Base-by-base conservation (phyloP, 2,113 vertebrate species). In the Blennius ocellaris region DNA sequence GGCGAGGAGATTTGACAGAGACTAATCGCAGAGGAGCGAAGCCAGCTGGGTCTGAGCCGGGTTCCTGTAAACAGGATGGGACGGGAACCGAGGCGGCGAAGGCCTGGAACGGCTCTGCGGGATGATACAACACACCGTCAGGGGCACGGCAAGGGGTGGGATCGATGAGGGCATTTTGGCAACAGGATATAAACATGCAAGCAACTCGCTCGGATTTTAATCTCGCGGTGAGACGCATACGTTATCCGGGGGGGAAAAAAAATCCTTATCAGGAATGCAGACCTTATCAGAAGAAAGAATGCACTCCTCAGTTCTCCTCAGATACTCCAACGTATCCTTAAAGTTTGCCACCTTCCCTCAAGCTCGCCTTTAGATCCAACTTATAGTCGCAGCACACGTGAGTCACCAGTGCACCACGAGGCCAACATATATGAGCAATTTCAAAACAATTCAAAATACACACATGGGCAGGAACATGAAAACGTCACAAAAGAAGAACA, bases 61-160 rank as follows among this genome's bases (percentile, higher is more conserved):
- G 83, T 78, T 85, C 77, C 68, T 30, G 84, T 92, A 92, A 92
- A 92, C 88, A 91, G 5, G 73, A 69, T 68, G 73, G 84, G 88
- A 82, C 73, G 41, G 50, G 58, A 78, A 37, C 44, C 0, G 36
- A 73, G 62, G 64, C 71, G 65, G 78, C 65, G 11, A 68, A 71
- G 75, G 69, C 69, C 84, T 15, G 30, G 6, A 80, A 39, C 80
- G 60, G 30, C 65, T 51, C 74, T 56, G 41, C 2, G 21, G 76
- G 66, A 77, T 66, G 81, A 86, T 81, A 58, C 69, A 68, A 49
- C 75, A 83, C 88, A 87, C 84, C 80, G 87, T 85, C 70, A 56
- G 45, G 61, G 21, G 21, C 21, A 30, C 21, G 4, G 21, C 21
- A 64, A 64, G 43, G 15, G 17, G 47, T 37, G 15, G 56, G 15